Percentiles rank a stretch among this genome's conserved stretches.
phyloP scores from a whole-genome alignment of 2,113 vertebrate species.

The Mormoops blainvillei region DNA sequence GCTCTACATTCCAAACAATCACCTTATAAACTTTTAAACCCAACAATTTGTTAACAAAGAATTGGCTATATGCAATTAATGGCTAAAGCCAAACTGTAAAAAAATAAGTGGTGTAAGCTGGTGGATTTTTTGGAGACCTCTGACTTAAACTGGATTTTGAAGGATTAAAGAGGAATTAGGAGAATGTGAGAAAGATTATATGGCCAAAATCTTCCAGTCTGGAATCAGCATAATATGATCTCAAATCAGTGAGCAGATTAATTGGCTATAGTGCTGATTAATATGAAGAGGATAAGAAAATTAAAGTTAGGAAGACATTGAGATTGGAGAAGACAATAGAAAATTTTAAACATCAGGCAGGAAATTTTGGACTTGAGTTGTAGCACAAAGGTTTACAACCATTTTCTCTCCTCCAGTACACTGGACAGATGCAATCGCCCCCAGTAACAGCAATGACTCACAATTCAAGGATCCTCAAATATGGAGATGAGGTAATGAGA shows the following conservation, averaged over 20 bases:
- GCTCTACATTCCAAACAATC: background rate
- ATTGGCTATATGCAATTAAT: background rate
- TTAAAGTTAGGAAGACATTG: background rate
- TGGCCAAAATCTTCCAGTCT: background rate
- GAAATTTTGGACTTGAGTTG: background rate
- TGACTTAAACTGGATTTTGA: background rate
- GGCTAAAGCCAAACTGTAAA: background rate
- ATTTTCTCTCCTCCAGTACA: background rate
- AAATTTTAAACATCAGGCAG: background rate
- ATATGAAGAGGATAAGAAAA: background rate
- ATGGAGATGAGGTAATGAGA: background rate
- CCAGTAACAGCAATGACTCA: background rate
- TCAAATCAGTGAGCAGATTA: background rate
- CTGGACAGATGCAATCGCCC: background rate
- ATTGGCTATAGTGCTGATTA: background rate
- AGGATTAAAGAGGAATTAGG: background rate
- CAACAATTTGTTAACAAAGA: background rate
- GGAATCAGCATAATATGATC: background rate
- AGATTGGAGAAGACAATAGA: background rate
- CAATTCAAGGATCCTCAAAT: background rate
- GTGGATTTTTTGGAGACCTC: background rate
- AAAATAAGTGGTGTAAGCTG: background rate
- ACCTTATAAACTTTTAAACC: slow-evolving; percentile 11
- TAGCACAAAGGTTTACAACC: background rate
- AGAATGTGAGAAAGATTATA: background rate